These are phyloP conservation scores for Autographa gamma DNA, from an alignment of 2,888 invertebrate species.

Conservation along the genomic window DNA sequence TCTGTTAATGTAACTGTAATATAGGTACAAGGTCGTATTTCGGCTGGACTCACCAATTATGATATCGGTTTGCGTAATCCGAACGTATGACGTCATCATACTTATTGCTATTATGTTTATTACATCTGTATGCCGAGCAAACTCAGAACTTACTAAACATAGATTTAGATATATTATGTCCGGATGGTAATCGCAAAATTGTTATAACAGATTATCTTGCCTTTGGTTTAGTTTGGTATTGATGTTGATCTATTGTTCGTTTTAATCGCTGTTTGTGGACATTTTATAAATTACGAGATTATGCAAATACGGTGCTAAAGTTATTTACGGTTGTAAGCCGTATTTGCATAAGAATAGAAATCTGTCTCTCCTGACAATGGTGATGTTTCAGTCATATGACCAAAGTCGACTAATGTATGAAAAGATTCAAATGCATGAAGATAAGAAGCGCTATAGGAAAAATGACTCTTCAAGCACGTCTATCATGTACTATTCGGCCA, in stretches of 20 bases:
- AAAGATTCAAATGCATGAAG: no score
- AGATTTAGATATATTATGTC: no score
- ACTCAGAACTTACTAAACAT: no score
- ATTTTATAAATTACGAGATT: neutral
- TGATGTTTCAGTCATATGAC: neutral
- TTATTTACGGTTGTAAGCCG: neutral
- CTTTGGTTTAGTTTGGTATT: neutral
- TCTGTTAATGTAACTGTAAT: constrained; percentile 12
- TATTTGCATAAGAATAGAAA: constrained; percentile 23
- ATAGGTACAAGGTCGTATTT: constrained; percentile 36
- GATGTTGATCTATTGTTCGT: neutral
- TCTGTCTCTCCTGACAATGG: no score
- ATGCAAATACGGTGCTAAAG: neutral
- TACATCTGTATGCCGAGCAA: no score
- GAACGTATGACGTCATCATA: neutral
- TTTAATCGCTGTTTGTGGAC: neutral
- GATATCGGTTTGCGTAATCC: constrained; percentile 10
- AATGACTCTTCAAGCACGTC: no score
- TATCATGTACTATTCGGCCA: no score
- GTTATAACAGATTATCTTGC: neutral
- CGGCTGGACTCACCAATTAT: neutral
- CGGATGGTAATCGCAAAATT: no score
- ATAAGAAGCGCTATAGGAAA: no score
- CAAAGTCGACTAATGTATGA: no score
- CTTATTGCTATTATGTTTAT: no score